These are phyloP conservation scores for Orcinus orca DNA, from an alignment of 2,113 vertebrate species.

Conservation along the genomic window DNA sequence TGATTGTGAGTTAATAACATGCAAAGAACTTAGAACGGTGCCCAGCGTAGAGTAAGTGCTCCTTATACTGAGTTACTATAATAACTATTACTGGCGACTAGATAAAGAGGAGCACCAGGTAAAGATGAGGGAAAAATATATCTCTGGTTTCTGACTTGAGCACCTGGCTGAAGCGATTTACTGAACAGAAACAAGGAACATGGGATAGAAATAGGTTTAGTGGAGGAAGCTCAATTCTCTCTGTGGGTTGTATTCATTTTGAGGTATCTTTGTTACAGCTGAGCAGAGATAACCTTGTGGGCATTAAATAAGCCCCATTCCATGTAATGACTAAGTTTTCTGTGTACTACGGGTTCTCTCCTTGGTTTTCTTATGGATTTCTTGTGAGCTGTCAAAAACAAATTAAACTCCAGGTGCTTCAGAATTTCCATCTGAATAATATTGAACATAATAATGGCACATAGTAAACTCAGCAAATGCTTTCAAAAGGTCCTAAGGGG, in stretches of 20 bases:
- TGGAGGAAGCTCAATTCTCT: background rate
- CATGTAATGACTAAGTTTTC: background rate
- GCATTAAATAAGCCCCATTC: background rate
- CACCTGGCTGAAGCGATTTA: background rate
- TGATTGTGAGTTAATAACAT: background rate
- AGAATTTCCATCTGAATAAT: background rate
- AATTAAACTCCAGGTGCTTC: background rate
- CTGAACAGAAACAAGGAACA: background rate
- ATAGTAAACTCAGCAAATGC: background rate
- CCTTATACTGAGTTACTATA: background rate
- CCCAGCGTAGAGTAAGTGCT: background rate
- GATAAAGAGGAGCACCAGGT: background rate
- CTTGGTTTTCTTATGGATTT: background rate
- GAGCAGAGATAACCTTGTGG: background rate
- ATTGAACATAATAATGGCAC: background rate
- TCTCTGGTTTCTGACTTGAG: background rate
- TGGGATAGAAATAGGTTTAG: background rate
- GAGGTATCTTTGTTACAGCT: background rate
- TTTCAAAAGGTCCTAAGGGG: background rate
- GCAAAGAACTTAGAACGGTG: background rate
- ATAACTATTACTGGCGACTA: background rate
- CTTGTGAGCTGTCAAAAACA: background rate
- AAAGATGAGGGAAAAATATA: background rate
- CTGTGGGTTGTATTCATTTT: background rate
- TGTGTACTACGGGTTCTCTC: background rate